Evolutionary conservation across 2,797 vertebrate species (phyloP).

Genomic region (Gastrophryne carolinensis): DNA sequence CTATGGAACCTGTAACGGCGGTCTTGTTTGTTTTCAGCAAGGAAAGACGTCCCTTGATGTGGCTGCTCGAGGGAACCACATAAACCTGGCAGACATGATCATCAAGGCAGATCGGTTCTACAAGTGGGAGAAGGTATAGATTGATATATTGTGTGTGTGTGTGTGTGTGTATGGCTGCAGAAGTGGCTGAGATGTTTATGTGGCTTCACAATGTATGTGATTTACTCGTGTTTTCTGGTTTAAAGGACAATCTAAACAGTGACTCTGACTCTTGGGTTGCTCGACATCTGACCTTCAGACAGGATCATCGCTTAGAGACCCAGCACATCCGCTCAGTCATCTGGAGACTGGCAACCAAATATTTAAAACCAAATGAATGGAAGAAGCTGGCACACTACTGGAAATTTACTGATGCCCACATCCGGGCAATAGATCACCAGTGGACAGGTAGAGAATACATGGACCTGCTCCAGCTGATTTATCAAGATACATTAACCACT

Average conservation of each 20-base stretch:
- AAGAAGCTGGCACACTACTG: slow-evolving; percentile 83
- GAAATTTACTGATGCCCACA: slow-evolving; percentile 83
- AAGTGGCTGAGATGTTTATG: too few species aligned
- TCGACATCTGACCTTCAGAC: slow-evolving; percentile 78
- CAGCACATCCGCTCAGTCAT: slow-evolving; percentile 83
- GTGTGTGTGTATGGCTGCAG: too few species aligned
- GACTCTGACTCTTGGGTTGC: slow-evolving; percentile 64
- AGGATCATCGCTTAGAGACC: slow-evolving; percentile 80
- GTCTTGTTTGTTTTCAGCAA: slow-evolving; percentile 71
- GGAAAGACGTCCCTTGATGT: slow-evolving; percentile 84
- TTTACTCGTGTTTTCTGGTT: background rate
- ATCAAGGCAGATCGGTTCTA: slow-evolving; percentile 90
- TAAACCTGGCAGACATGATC: slow-evolving; percentile 86
- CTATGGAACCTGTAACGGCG: background rate
- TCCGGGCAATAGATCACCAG: slow-evolving; percentile 79
- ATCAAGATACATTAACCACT: too few species aligned
- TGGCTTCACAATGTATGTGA: too few species aligned
- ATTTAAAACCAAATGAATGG: slow-evolving; percentile 81
- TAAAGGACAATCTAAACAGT: slow-evolving; percentile 68
- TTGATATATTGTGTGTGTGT: too few species aligned
- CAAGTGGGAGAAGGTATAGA: slow-evolving; percentile 79
- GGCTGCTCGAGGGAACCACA: slow-evolving; percentile 82
- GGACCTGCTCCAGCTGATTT: background rate
- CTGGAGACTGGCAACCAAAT: slow-evolving; percentile 82
- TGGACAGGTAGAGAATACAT: slow-evolving; percentile 70